Base-by-base conservation (phyloP, 1,140 invertebrate species). In the Theocolax elegans region DNA sequence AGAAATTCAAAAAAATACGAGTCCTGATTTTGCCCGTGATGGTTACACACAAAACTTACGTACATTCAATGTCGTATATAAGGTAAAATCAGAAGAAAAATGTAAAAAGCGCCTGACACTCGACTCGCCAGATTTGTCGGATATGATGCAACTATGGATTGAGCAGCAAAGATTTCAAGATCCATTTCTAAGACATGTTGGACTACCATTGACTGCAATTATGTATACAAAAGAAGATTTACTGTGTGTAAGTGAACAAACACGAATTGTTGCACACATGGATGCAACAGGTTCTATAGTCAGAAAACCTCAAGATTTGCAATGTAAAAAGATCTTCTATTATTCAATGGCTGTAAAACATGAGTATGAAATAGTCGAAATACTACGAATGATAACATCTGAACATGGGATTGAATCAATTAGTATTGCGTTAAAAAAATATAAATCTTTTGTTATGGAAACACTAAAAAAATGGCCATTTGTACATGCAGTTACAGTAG, bases 281-380 rank as follows among this genome's bases (percentile, higher is more conserved):
- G n/a, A n/a, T n/a, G n/a, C n/a, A n/a, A n/a, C n/a, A n/a, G n/a
- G n/a, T n/a, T n/a, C n/a, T n/a, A n/a, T n/a, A n/a, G n/a, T n/a
- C n/a, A n/a, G n/a, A n/a, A n/a, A n/a, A n/a, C n/a, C 31, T 54
- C 42, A 67, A 31, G 19, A 64, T 23, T 21, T 73, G 1, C 15
- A 23, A 6, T 46, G 21, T n/a, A 72, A 74, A 49, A 25, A 56
- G 64, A 74, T 74, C 17, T 71, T 70, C 65, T 75, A 72, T 68
- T 74, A 75, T 17, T 67, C 38, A 12, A 65, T 74, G 0, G 35
- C 71, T 2, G 62, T 66, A 19, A 63, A 21, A 64, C 13, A 58
- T 29, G n/a, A 63, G n/a, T 23, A 7, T 38, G 54, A 49, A 54
- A 19, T 38, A 10, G 3, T 58, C 13, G 17, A 38, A 38, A 4